Evolutionary conservation across 1,140 invertebrate genomes (phyloP), one percentile per base, ranked within the genome.

Genomic region (Palaemon carinicauda): DNA sequence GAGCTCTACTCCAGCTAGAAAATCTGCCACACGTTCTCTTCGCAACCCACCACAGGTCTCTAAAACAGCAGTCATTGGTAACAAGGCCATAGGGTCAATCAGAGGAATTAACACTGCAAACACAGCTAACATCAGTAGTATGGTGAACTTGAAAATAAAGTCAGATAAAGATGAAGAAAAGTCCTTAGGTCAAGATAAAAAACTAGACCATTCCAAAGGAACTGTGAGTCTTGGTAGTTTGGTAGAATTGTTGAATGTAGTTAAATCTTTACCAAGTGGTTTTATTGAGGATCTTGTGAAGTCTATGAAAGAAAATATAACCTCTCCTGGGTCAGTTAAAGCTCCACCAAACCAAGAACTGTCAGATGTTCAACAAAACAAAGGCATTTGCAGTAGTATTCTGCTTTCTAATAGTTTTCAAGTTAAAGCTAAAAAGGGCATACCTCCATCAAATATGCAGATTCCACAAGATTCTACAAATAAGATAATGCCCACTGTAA

Each of bases 301-400:
- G n/a, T 79, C 74, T 24, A 85, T 85, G 82, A 85, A 85, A 54
- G 33, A 85, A 24, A 85, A 85, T 29, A 29, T 85, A 29, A 31
- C 27, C 3, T 75, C 73, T 7, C 69, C 17, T 12, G 73, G 73
- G 29, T 41, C 73, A 41, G 41, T 50, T 12, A 15, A 50, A n/a
- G 17, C 41, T 50, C 10, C 24, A 50, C 12, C 5, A 21, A 50
- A 75, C 14, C 33, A 75, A 75, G 73, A 75, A 29, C 17, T 21
- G 19, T 10, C 24, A 50, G 19, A 51, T 51, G 19, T 19, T n/a
- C 41, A 19, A 50, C 21, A 21, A 19, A 21, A 33, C n/a, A 50
- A 75, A 24, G 50, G 3, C 12, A 9, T 75, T 33, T n/a, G 9
- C 17, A 50, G 73, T 50, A 51, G 21, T 75, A 1, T 75, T n/a